Conservation (phyloP, 2,113 vertebrate genomes). For the Caranx melampygus region DNA sequence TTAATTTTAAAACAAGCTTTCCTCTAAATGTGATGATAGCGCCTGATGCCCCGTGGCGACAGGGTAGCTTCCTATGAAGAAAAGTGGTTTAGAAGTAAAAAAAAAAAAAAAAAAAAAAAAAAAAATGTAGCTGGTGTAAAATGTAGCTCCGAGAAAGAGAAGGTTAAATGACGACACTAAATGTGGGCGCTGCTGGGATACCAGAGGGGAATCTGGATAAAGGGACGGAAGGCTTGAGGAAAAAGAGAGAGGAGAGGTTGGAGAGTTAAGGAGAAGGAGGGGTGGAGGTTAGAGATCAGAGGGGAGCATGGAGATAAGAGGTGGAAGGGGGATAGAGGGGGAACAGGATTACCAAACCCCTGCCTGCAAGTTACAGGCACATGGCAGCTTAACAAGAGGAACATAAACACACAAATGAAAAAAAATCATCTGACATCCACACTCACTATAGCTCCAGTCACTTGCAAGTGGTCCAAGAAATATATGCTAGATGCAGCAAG, state of each 20-base stretch:
- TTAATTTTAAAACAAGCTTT: not conserved
- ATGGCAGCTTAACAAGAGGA: constrained; percentile 47
- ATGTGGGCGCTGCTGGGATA: not conserved
- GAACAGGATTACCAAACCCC: constrained; percentile 64
- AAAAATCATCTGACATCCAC: constrained; percentile 12
- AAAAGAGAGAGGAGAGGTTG: constrained; percentile 13
- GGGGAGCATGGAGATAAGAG: constrained; percentile 42
- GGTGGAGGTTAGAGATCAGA: constrained; percentile 53
- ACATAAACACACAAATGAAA: constrained; percentile 31
- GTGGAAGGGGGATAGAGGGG: constrained; percentile 45
- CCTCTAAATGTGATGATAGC: constrained; percentile 2
- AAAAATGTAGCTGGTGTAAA: constrained; percentile 24
- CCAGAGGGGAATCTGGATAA: constrained; percentile 41
- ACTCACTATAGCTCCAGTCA: constrained; percentile 5
- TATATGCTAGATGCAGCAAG: not conserved
- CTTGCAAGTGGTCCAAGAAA: not conserved
- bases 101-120: too few relatives aligned
- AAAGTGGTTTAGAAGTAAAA: constrained; percentile 18
- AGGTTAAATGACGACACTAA: constrained; percentile 20
- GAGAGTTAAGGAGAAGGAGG: constrained; percentile 32
- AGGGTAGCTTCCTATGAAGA: not conserved
- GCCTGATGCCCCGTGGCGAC: not conserved
- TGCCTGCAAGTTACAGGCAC: constrained; percentile 53
- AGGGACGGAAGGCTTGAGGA: constrained; percentile 29
- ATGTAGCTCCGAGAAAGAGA: constrained; percentile 25